Conservation (phyloP, 2,113 vertebrate genomes). For the Hydropotes inermis region DNA sequence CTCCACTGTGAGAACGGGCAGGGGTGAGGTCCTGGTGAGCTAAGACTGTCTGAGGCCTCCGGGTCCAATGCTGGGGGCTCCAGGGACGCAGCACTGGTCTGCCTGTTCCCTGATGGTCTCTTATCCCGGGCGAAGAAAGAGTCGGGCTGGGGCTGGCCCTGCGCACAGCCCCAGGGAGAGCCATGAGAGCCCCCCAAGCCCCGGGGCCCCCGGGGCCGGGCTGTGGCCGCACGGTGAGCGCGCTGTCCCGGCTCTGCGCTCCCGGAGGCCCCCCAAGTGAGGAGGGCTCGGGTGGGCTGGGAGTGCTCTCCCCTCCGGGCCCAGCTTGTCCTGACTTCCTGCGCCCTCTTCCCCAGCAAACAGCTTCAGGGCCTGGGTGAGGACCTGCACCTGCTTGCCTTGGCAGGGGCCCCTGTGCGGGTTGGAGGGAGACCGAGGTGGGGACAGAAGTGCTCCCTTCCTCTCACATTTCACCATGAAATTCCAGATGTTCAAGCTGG, state of each 20-base stretch:
- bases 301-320: fast-evolving
- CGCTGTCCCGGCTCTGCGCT: fast-evolving
- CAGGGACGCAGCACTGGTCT: fast-evolving
- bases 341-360: fast-evolving
- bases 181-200: fast-evolving
- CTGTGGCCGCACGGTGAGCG: neutral
- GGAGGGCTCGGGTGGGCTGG: neutral
- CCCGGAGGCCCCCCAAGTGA: fast-evolving
- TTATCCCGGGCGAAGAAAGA: fast-evolving
- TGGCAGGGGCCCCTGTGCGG: fast-evolving
- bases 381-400: neutral
- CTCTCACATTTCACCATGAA: neutral
- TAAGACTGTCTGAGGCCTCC: fast-evolving
- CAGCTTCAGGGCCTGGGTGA: fast-evolving
- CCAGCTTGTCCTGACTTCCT: fast-evolving
- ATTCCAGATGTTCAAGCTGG: neutral
- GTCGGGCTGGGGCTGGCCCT: neutral
- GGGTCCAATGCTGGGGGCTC: neutral
- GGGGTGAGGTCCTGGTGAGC: neutral
- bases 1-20: fast-evolving
- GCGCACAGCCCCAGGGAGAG: fast-evolving
- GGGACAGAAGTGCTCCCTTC: fast-evolving
- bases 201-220: fast-evolving
- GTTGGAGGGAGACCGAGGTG: no score
- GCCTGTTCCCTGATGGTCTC: fast-evolving